These are phyloP conservation scores for Mastacembelus armatus DNA, from an alignment of 2,797 vertebrate genomes.

Conservation along the genomic window DNA sequence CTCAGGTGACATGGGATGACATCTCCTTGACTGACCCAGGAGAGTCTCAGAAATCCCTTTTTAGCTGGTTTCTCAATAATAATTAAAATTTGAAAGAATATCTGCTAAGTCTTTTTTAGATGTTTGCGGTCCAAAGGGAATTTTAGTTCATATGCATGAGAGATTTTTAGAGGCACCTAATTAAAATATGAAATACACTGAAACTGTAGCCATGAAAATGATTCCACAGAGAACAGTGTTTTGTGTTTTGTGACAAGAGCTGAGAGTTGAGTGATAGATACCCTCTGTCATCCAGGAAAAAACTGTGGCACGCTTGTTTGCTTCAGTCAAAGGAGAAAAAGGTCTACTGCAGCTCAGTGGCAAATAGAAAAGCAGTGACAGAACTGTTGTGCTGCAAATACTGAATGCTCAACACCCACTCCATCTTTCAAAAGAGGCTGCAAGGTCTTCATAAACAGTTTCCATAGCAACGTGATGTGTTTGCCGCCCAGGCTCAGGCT, in stretches of 20 bases:
- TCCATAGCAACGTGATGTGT: conserved; percentile 67
- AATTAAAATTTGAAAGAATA: conserved; percentile 2
- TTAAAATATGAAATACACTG: not conserved
- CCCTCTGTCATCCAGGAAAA: conserved; percentile 22
- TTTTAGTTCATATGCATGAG: not conserved
- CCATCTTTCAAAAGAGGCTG: conserved; percentile 62
- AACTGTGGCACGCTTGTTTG: not conserved
- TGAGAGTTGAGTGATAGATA: conserved; percentile 32
- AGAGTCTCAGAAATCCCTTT: conserved; percentile 12
- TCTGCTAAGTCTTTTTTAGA: not conserved
- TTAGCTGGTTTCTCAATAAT: not conserved
- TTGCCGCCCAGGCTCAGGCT: conserved; percentile 30
- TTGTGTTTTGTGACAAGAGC: not conserved
- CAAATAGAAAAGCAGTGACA: conserved; percentile 44
- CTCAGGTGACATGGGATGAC: conserved; percentile 7
- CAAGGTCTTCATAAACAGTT: conserved; percentile 74
- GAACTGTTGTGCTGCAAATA: conserved; percentile 45
- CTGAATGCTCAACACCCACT: conserved; percentile 57
- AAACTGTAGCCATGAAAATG: not conserved
- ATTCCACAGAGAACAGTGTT: not conserved
- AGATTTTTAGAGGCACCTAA: not conserved
- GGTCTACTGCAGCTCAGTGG: conserved; percentile 22
- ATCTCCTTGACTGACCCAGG: not conserved
- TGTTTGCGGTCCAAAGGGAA: not conserved
- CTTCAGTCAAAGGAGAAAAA: conserved; percentile 28